These are phyloP conservation scores for Atrichornis clamosus DNA, from an alignment of 2,113 vertebrate species.

Conservation along the genomic window DNA sequence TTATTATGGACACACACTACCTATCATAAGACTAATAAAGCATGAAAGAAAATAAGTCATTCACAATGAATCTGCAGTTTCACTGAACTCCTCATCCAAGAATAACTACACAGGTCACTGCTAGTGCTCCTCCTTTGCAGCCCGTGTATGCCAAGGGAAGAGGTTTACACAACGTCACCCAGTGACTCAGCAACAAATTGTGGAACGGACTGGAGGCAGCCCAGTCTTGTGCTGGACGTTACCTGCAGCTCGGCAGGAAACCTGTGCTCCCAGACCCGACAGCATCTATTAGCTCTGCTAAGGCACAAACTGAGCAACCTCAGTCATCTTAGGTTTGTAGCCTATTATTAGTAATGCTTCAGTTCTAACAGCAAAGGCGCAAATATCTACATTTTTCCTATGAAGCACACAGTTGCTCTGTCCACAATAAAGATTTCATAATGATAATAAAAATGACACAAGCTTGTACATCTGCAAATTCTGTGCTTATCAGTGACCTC, in stretches of 20 bases:
- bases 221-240: fast-evolving
- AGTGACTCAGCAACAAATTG: not conserved
- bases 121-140: not conserved
- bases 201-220: not conserved
- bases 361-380: not conserved
- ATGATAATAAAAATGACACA: not conserved
- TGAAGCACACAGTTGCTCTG: fast-evolving
- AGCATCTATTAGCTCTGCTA: not conserved
- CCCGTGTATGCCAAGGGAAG: not conserved
- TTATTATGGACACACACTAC: fast-evolving
- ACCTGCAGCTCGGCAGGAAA: not conserved
- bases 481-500: not conserved
- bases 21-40: not conserved
- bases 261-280: fast-evolving
- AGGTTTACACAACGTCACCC: not conserved
- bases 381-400: not conserved
- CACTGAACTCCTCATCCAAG: not conserved
- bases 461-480: not conserved
- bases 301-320: not conserved
- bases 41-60: not conserved
- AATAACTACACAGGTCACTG: not conserved
- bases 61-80: not conserved
- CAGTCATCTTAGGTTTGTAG: not conserved
- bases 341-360: not conserved
- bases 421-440: not conserved